phyloP scores from a whole-genome alignment of 2,888 invertebrate species.

The Zelleria hepariella region DNA sequence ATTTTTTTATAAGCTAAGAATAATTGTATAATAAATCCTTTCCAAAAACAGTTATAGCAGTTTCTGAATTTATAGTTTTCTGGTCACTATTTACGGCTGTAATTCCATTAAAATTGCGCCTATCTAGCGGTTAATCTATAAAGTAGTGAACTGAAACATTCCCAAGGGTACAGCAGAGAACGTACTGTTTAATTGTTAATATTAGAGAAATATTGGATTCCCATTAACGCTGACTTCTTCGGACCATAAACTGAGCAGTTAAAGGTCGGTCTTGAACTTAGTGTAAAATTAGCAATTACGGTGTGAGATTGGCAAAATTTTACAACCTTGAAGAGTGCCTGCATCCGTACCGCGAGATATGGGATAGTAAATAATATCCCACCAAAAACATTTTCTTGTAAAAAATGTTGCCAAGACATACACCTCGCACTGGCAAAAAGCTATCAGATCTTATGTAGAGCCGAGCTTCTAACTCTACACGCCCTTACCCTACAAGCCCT shows the following conservation, averaged over 20 bases:
- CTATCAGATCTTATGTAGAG: too few relatives aligned
- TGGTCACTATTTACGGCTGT: too few relatives aligned
- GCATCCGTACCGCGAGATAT: neutral
- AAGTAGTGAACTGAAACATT: neutral
- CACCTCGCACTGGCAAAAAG: too few relatives aligned
- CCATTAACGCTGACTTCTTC: neutral
- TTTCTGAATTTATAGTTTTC: too few relatives aligned
- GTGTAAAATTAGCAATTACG: neutral
- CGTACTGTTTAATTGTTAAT: neutral
- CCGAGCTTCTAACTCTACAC: too few relatives aligned
- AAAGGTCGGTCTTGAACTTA: neutral
- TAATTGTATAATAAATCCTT: too few relatives aligned
- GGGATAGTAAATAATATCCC: neutral
- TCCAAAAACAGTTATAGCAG: too few relatives aligned
- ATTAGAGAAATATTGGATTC: neutral
- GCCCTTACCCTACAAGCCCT: too few relatives aligned
- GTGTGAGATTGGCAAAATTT: neutral
- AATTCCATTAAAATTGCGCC: neutral
- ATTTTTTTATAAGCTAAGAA: too few relatives aligned
- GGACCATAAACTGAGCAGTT: neutral
- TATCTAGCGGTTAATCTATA: neutral
- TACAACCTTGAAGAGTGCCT: neutral
- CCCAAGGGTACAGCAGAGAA: neutral
- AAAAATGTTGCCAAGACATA: too few relatives aligned
- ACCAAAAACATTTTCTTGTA: too few relatives aligned